A percentile compares a stretch with the other conserved stretches of the same genome.
phyloP scores from a whole-genome alignment of 2,113 vertebrate genomes.

The Dasyprocta punctata region DNA sequence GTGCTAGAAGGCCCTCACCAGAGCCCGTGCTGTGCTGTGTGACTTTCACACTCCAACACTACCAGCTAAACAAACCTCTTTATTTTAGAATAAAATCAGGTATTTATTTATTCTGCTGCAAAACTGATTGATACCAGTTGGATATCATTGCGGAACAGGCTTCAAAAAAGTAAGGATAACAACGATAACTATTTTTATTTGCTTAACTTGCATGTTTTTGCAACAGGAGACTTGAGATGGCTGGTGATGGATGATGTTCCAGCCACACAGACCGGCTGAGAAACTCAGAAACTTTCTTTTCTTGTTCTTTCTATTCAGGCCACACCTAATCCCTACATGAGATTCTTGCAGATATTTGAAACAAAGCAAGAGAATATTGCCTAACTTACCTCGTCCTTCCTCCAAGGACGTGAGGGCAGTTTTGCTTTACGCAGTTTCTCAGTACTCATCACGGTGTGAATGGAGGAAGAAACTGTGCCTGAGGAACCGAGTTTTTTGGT shows the following conservation, averaged over 20 bases:
- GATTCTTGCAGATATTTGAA: not conserved
- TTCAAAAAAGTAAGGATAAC: not conserved
- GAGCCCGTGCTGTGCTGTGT: not conserved
- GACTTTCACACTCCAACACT: not conserved
- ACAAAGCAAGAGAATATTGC: not conserved
- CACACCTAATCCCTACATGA: not conserved
- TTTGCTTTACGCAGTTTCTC: not conserved
- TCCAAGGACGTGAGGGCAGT: not conserved
- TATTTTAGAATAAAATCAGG: not conserved
- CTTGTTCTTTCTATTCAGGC: not conserved
- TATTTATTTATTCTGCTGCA: not conserved
- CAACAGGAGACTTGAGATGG: not conserved
- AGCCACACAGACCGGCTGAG: rapidly evolving
- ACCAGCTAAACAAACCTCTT: not conserved
- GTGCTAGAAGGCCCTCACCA: too few relatives aligned
- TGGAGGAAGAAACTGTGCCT: not conserved
- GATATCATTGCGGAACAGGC: not conserved
- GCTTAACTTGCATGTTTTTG: not conserved
- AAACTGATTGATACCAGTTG: not conserved
- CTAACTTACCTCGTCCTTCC: not conserved
- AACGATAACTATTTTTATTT: not conserved
- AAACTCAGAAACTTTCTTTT: not conserved
- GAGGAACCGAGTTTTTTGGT: not conserved
- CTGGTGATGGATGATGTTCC: too few relatives aligned
- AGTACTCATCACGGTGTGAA: not conserved